Conservation (phyloP, 2,888 invertebrate genomes). For the Rhagonycha fulva region DNA sequence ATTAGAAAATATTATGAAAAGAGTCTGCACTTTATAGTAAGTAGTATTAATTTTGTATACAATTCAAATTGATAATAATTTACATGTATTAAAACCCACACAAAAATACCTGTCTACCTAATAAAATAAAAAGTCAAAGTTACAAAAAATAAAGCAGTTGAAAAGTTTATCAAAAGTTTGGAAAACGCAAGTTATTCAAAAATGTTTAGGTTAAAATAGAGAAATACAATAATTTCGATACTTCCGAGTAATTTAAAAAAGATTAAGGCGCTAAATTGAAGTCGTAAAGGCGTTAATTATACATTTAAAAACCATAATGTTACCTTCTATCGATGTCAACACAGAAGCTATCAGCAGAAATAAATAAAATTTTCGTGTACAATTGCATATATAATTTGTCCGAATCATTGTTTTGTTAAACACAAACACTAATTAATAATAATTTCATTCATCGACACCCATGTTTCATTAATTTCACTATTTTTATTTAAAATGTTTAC, state of each 20-base stretch:
- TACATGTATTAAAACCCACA: background rate
- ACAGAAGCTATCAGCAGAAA: conserved; percentile 47
- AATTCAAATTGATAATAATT: background rate
- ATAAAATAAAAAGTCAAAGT: background rate
- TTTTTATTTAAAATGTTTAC: conserved; percentile 23
- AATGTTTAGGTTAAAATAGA: background rate
- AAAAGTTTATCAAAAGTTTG: background rate
- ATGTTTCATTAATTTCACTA: conserved; percentile 30
- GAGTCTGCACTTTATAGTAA: background rate
- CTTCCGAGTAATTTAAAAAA: background rate
- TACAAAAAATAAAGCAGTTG: background rate
- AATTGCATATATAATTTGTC: conserved; percentile 38
- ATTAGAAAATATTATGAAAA: background rate
- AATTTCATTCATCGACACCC: conserved; percentile 32
- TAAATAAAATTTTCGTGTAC: conserved; percentile 44
- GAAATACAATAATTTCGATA: background rate
- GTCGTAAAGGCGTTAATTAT: conserved; percentile 12
- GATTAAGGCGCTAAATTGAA: background rate
- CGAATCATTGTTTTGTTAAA: conserved; percentile 41
- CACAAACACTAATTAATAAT: conserved; percentile 25
- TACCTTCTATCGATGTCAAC: conserved; percentile 50
- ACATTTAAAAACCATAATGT: conserved; percentile 46
- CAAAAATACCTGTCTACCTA: background rate
- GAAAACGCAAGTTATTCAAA: background rate
- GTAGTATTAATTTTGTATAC: background rate